Percentiles rank a stretch among this genome's conserved stretches.
These are phyloP conservation scores for Bubalus kerabau DNA, from an alignment of 2,113 vertebrate genomes.

Conservation along the genomic window DNA sequence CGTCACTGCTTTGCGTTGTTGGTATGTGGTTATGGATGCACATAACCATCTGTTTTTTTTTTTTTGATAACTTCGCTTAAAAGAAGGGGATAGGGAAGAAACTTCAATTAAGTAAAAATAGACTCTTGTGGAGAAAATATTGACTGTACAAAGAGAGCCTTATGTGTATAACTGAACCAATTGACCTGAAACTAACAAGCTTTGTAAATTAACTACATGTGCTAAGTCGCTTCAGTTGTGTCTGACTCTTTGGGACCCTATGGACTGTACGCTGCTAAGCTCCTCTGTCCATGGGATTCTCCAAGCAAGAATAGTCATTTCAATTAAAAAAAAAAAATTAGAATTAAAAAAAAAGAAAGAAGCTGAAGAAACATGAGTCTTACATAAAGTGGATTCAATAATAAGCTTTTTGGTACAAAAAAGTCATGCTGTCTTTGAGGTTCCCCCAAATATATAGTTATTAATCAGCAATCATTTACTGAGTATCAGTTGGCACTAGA, in stretches of 20 bases:
- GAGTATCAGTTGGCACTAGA: accelerated
- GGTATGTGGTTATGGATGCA: not conserved
- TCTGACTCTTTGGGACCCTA: not conserved
- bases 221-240: not conserved
- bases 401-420: not conserved
- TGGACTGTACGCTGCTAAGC: not conserved
- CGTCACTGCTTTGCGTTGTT: not conserved
- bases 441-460: not conserved
- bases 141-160: not conserved
- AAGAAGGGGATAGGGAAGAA: not conserved
- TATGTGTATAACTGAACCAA: not conserved
- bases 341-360: not conserved
- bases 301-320: not conserved
- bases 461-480: not conserved
- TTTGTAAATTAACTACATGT: not conserved
- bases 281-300: not conserved
- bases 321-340: not conserved
- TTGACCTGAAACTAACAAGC: not conserved
- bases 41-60: not conserved
- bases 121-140: not conserved
- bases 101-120: not conserved
- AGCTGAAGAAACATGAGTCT: not conserved
- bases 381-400: not conserved
- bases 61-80: not conserved
- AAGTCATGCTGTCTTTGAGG: not conserved